Conservation (phyloP, 2,113 vertebrate genomes). For the Rhegmatorhina hoffmannsi region DNA sequence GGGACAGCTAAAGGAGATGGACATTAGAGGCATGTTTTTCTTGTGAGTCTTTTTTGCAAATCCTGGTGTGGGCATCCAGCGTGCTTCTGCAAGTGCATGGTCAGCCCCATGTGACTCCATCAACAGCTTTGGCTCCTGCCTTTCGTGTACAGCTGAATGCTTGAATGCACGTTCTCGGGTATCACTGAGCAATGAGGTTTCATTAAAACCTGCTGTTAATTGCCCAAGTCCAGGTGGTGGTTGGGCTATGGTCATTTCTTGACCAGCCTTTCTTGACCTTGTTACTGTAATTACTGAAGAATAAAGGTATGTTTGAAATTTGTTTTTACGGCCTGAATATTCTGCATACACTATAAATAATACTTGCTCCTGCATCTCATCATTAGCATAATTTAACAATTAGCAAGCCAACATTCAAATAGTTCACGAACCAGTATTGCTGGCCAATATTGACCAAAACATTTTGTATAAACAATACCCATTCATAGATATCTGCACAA, state of each 20-base stretch:
- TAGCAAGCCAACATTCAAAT: background rate
- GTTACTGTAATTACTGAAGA: slow-evolving; percentile 13
- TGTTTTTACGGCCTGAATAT: slow-evolving; percentile 16
- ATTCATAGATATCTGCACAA: background rate
- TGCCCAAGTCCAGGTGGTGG: background rate
- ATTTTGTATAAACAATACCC: background rate
- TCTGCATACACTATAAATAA: background rate
- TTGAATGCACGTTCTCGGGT: background rate
- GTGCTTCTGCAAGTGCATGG: background rate
- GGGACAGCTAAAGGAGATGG: background rate
- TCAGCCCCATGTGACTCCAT: background rate
- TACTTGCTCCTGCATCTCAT: background rate
- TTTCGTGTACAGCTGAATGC: background rate
- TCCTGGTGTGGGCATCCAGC: rapidly evolving
- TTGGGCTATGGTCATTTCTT: background rate
- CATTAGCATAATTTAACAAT: background rate
- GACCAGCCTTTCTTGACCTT: slow-evolving; percentile 5
- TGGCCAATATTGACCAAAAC: background rate
- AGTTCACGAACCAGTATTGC: background rate
- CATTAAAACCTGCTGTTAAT: background rate
- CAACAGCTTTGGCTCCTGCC: background rate
- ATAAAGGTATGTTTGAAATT: slow-evolving; percentile 33
- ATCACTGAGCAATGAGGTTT: background rate
- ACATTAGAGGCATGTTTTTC: rapidly evolving
- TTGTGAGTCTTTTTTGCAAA: background rate